A percentile compares a stretch with the other conserved stretches of the same genome.
These are phyloP conservation scores for Campodea augens DNA, from an alignment of 1,140 invertebrate genomes.

Conservation along the genomic window DNA sequence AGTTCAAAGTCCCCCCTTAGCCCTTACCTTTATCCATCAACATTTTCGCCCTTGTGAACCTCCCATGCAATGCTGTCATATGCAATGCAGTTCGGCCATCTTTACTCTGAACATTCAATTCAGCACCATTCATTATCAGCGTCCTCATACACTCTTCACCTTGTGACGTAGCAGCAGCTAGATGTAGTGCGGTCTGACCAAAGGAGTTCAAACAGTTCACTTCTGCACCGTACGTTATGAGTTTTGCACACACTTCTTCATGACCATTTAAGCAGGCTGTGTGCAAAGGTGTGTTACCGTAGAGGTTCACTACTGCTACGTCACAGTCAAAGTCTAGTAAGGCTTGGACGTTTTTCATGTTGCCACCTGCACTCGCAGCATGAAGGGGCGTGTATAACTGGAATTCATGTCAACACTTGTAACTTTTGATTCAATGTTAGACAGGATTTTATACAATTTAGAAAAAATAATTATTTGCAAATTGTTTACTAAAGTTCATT, in stretches of 20 bases:
- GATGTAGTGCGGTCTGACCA: slow-evolving; percentile 39
- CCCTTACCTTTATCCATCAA: slow-evolving; percentile 27
- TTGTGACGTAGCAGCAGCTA: slow-evolving; percentile 38
- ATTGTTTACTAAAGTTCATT: no score
- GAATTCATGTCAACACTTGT: no score
- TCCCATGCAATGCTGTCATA: slow-evolving; percentile 42
- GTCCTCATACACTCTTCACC: slow-evolving; percentile 39
- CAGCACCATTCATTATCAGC: slow-evolving; percentile 30
- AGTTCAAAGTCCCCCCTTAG: no score
- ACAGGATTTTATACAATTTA: no score
- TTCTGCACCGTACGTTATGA: slow-evolving; percentile 27
- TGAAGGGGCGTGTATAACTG: slow-evolving; percentile 40
- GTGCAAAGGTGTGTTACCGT: slow-evolving; percentile 40
- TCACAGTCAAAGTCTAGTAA: slow-evolving; percentile 34
- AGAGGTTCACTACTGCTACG: slow-evolving; percentile 33
- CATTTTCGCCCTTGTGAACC: slow-evolving; percentile 40
- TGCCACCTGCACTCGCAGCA: slow-evolving; percentile 38
- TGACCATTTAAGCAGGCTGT: slow-evolving; percentile 42
- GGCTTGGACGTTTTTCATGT: slow-evolving; percentile 28
- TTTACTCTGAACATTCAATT: slow-evolving; percentile 33
- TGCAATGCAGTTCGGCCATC: slow-evolving; percentile 43
- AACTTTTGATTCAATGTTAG: no score
- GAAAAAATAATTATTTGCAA: no score
- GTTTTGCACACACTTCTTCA: slow-evolving; percentile 28
- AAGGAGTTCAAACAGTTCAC: slow-evolving; percentile 26